Percentiles rank a stretch among this genome's conserved stretches.
These are phyloP conservation scores for Armadillidium nasatum DNA, from an alignment of 1,140 invertebrate genomes.

Conservation along the genomic window DNA sequence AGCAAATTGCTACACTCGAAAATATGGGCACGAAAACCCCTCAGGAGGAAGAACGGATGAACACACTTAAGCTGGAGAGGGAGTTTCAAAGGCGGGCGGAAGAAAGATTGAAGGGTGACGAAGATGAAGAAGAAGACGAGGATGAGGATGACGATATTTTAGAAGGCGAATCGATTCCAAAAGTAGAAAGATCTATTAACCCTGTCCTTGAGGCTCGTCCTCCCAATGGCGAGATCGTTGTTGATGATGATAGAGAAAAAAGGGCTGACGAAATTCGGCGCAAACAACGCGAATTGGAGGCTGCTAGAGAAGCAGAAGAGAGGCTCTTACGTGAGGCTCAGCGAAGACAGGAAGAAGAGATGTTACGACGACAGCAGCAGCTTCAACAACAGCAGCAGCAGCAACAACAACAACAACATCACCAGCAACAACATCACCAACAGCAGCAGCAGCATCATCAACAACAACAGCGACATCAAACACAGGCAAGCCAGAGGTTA, in stretches of 20 bases:
- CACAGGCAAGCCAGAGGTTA: slow-evolving; percentile 48
- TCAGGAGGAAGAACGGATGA: slow-evolving; percentile 79
- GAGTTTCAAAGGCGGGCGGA: slow-evolving; percentile 83
- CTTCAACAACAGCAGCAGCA: slow-evolving; percentile 45
- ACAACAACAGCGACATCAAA: slow-evolving; percentile 45
- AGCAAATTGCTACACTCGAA: slow-evolving; percentile 73
- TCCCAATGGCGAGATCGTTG: slow-evolving; percentile 45
- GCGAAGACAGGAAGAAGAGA: slow-evolving; percentile 47
- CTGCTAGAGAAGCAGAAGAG: slow-evolving; percentile 49
- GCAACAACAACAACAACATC: slow-evolving; percentile 32
- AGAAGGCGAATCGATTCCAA: slow-evolving; percentile 30
- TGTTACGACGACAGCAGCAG: slow-evolving; percentile 34
- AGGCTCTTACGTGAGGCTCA: slow-evolving; percentile 48
- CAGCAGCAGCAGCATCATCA: slow-evolving; percentile 36
- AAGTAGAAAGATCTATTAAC: not conserved
- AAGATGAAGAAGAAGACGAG: slow-evolving; percentile 63
- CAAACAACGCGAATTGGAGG: slow-evolving; percentile 49
- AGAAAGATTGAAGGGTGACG: slow-evolving; percentile 67
- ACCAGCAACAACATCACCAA: slow-evolving; percentile 30
- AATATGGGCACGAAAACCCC: slow-evolving; percentile 62
- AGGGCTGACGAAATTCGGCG: slow-evolving; percentile 54
- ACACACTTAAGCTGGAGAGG: slow-evolving; percentile 73
- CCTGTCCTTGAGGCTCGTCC: not conserved
- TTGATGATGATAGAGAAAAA: slow-evolving; percentile 54
- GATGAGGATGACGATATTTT: slow-evolving; percentile 40